Base-by-base conservation (phyloP, 1,140 invertebrate genomes). In the Drosophila gunungcola region DNA sequence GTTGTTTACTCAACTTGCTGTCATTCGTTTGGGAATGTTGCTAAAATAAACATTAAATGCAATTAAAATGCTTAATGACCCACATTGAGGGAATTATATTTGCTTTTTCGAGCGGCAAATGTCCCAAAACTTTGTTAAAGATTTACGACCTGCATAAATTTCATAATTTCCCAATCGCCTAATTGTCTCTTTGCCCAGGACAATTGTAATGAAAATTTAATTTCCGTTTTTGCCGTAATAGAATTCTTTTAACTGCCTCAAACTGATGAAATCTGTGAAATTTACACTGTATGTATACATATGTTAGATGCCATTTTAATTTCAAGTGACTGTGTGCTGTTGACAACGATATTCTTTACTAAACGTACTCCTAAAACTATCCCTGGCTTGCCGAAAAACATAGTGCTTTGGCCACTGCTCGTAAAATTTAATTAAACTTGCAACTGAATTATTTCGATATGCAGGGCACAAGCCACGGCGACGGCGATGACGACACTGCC, bases 41-140 rank as follows among this genome's bases (percentile, higher is more conserved):
- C 34, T 60, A 53, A 76, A 83, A 61, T 67, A 70, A 88, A 89
- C 57, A 88, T 83, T 67, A 53, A 63, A 88, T 89, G 78, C 72
- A 88, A 88, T 88, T 88, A 80, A 60, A 51, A 48, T 62, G 63
- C 58, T 57, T 80, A 88, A 88, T 88, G 83, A 77, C 72, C 72
- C 84, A 73, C 67, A 89, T 74, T 81, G 61, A 48, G 49, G 57
- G 55, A 74, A 60, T 80, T 84, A 67, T 84, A 52, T 85, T 76
- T 73, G 62, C 38, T 76, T 78, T 73, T 43, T 46, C 70, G 38
- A 42, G 52, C 52, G 63, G 46, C 45, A 73, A 70, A 42, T 60
- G 57, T 56, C 49, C 41, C 39, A 39, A 58, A 70, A 39, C 27
- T 64, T 80, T 42, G 39, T 25, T 29, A 48, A 73, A 53, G 42